Evolutionary conservation across 2,113 vertebrate species (phyloP), one percentile per base, ranked within the genome.

Genomic region (Leiothrix lutea): DNA sequence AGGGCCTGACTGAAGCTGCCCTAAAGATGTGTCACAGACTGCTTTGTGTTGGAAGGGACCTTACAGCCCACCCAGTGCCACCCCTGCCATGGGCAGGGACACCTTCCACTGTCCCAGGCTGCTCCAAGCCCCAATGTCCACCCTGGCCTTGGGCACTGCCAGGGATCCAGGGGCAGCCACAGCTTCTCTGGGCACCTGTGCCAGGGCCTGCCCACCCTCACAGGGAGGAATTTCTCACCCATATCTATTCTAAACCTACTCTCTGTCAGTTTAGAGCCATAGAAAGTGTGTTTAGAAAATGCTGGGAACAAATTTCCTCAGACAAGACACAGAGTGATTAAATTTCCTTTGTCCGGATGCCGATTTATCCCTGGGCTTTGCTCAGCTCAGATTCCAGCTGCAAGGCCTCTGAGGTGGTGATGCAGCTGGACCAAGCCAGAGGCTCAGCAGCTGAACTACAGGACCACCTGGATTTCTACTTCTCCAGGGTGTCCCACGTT

Each of bases 51-150:
- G 56, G 40, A 19, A 54, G 18, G 14, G 6, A 17, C 22, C 18
- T 70, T 0, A 28, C 7, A 23, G 2, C 18, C 4, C 42, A 33
- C 0, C 56, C 8, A 22, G 18, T 17, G 0, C 25, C 61, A 14
- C 11, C 45, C 29, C 31, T 29, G 45, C 53, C 47, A 31, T 13
- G 40, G 40, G n/a, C 48, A 82, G 79, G 62, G 71, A 48, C 54
- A 35, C 40, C 47, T 75, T 0, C 54, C n/a, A 6, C 47, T 14
- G 15, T 15, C 56, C 71, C 87, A 62, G 71, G 62, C 1, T 54
- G 71, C 45, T 82, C 61, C 86, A 0, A 64, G 14, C 44, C 51
- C 36, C n/a, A 53, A 0, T 19, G 16, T 25, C 67, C 60, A 75
- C 0, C 54, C 54, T 70, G 79, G 35, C 48, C 79, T 54, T 2